Evolutionary conservation across 30 jellyfish, hydroid and myxozoan genomes (phyloP).

Genomic region (Turritopsis rubra): DNA sequence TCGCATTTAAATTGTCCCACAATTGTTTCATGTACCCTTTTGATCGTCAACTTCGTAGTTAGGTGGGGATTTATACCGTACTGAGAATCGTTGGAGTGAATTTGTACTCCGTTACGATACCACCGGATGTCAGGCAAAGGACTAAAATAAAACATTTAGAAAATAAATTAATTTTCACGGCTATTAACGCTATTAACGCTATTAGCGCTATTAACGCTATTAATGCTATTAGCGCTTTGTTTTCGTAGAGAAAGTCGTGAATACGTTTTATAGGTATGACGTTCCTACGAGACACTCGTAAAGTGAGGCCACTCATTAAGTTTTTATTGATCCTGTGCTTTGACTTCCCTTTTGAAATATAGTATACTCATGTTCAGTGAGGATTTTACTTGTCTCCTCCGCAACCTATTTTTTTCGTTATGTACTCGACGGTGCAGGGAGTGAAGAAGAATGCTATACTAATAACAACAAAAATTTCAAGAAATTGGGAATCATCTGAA

Average conservation of each 20-base stretch:
- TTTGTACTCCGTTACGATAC: slow-evolving; percentile 21
- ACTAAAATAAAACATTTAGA: not conserved
- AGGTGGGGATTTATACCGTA: slow-evolving; percentile 1
- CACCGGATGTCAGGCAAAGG: slow-evolving; percentile 16
- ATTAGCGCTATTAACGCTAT: not conserved
- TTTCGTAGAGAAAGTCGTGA: too few species aligned
- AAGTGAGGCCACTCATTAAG: too few species aligned
- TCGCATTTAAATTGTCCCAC: slow-evolving; percentile 15
- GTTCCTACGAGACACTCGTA: too few species aligned
- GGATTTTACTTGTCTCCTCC: too few species aligned
- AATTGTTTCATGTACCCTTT: not conserved
- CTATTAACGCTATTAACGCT: not conserved
- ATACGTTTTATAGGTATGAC: too few species aligned
- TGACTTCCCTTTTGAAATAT: too few species aligned
- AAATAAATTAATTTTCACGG: not conserved
- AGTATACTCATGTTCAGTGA: too few species aligned
- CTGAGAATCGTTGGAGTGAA: slow-evolving; percentile 1
- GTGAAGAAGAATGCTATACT: too few species aligned
- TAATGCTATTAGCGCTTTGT: not conserved
- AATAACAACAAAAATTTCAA: not conserved
- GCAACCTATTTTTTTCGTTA: too few species aligned
- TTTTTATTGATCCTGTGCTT: too few species aligned
- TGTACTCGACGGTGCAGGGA: too few species aligned
- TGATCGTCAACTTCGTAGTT: slow-evolving; percentile 9
- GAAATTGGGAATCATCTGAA: not conserved